Conservation (phyloP, 2,797 vertebrate species). For the Menidia menidia region DNA sequence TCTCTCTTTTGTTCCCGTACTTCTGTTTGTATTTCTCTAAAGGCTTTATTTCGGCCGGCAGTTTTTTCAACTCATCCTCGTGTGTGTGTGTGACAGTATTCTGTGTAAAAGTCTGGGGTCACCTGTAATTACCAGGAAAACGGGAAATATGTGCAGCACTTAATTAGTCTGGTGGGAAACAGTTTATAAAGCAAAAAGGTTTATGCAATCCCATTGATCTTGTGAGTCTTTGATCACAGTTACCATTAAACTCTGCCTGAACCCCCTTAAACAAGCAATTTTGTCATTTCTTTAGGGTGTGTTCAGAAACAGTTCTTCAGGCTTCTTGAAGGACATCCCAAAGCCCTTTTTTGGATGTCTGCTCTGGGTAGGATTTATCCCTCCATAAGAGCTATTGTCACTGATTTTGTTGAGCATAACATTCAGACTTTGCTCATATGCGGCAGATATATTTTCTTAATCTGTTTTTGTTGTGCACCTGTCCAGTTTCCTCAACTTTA, state of each 20-base stretch:
- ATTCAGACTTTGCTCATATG: too few relatives aligned
- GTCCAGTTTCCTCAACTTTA: too few relatives aligned
- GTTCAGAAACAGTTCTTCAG: not conserved
- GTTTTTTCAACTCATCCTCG: constrained; percentile 6
- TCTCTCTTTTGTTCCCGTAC: not conserved
- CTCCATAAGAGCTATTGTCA: not conserved
- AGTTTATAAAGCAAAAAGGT: not conserved
- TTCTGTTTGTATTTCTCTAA: not conserved
- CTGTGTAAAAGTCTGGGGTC: not conserved
- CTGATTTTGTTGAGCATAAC: not conserved
- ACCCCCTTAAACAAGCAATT: not conserved
- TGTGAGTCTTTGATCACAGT: not conserved
- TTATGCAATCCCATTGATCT: not conserved
- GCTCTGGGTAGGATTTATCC: not conserved
- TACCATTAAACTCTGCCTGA: not conserved
- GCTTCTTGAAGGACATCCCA: not conserved
- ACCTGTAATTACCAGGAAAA: not conserved
- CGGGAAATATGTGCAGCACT: not conserved
- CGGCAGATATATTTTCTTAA: too few relatives aligned
- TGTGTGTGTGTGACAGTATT: not conserved
- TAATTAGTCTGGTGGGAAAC: not conserved
- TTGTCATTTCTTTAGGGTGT: not conserved
- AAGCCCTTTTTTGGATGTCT: not conserved
- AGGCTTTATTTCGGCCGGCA: not conserved
- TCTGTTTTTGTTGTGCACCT: too few relatives aligned